These are phyloP conservation scores for Tenthredo mesomela DNA, from an alignment of 2,888 invertebrate species.

Conservation along the genomic window DNA sequence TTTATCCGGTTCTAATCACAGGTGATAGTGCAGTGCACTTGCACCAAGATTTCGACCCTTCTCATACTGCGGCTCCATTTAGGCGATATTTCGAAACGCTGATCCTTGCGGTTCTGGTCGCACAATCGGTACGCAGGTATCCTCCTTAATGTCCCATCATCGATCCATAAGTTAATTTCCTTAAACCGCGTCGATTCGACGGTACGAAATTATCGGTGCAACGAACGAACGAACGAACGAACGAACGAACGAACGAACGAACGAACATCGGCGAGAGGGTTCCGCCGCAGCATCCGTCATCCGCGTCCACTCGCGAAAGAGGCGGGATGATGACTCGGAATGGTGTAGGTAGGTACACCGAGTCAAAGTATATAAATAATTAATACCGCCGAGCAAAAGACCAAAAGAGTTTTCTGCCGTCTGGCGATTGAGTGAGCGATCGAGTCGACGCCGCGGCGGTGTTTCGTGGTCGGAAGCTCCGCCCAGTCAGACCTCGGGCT, in stretches of 20 bases:
- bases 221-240: neutral
- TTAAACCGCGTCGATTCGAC: neutral
- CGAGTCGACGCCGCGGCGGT: conserved; percentile 67
- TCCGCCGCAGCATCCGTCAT: conserved; percentile 17
- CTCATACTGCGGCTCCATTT: neutral
- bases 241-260: neutral
- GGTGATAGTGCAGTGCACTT: neutral
- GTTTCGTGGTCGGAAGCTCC: conserved; percentile 75
- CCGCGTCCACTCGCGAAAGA: conserved; percentile 7
- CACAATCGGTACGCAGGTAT: neutral
- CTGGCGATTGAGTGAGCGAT: conserved; percentile 60
- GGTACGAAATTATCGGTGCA: neutral
- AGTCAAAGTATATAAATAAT: conserved; percentile 30
- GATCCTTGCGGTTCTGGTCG: neutral
- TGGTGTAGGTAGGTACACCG: neutral
- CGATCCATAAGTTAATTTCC: neutral
- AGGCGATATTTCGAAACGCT: neutral
- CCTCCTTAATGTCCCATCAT: neutral
- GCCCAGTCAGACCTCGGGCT: conserved; percentile 75
- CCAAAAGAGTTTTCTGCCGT: conserved; percentile 46
- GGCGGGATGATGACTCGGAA: conserved; percentile 30
- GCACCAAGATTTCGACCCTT: neutral
- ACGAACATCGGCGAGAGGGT: neutral
- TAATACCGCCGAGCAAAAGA: conserved; percentile 38
- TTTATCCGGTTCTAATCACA: neutral